phyloP scores from a whole-genome alignment of 2,888 invertebrate species.

The Ophion ventricosus region DNA sequence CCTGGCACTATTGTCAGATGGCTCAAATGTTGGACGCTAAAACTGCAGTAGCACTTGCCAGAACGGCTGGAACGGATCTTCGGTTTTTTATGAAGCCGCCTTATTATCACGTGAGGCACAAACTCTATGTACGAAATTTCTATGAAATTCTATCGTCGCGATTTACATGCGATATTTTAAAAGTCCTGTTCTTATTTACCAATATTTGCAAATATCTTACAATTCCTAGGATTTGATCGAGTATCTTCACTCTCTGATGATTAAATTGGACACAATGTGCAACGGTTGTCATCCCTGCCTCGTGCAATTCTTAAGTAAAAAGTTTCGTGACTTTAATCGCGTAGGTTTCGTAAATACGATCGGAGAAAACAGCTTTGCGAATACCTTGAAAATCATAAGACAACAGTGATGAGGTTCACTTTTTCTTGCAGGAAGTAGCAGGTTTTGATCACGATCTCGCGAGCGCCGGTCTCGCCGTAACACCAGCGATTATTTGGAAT shows the following conservation, averaged over 20 bases:
- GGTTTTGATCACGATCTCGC: conserved; percentile 81
- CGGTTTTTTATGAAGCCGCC: conserved; percentile 91
- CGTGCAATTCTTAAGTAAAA: conserved; percentile 78
- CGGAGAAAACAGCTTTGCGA: neutral
- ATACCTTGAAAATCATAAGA: too few relatives aligned
- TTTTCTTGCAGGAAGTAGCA: conserved; percentile 75
- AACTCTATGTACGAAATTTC: conserved; percentile 82
- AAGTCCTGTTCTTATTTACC: neutral
- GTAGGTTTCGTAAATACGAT: conserved; percentile 72
- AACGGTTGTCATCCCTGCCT: conserved; percentile 78
- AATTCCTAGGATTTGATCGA: conserved; percentile 77
- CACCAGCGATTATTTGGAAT: conserved; percentile 77
- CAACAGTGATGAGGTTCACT: neutral
- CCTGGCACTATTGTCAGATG: conserved; percentile 88
- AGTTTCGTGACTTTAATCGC: conserved; percentile 75
- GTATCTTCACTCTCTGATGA: conserved; percentile 75
- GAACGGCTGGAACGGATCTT: conserved; percentile 88
- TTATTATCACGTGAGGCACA: conserved; percentile 81
- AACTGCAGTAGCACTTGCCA: conserved; percentile 91
- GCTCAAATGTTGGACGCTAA: conserved; percentile 91
- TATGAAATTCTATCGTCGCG: neutral
- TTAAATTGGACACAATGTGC: conserved; percentile 75
- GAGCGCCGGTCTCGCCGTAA: conserved; percentile 74
- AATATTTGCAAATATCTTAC: neutral
- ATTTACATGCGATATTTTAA: neutral